Base-by-base conservation (phyloP, 2,888 invertebrate species). In the Proisotoma minuta region DNA sequence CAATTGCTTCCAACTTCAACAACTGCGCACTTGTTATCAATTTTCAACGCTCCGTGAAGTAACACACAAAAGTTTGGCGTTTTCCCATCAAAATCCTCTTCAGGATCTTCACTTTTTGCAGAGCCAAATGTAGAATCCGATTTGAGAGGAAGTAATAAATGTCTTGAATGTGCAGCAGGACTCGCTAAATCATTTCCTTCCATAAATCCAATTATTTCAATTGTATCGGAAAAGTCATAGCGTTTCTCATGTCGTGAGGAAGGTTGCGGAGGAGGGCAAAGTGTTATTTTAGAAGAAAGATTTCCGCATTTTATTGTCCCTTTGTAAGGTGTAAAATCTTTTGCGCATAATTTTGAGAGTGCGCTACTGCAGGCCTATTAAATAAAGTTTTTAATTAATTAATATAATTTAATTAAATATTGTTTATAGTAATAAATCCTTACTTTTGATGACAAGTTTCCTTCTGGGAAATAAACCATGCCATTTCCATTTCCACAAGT, bases 31-130 rank as follows among this genome's bases (percentile, higher is more conserved):
- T 94, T 89, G 73, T 89, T 88, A 80, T 95, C 95, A 5, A 43
- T 86, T 82, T 94, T 94, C 2, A 95, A 80, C 43, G 93, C 92
- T 2, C 94, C 96, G 76, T 97, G 96, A 1, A 97, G 82, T 15
- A 97, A 79, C 3, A 96, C 95, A 77, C 95, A 95, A 76, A 96
- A 91, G 1, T 92, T 92, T 0, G 96, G 89, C 50, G 84, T 82
- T 80, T 87, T 89, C 59, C 87, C 87, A 58, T 89, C 89, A 0
- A 80, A 78, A 62, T 78, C 78, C n/a, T 76, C 77, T 59, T 79
- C 78, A n/a, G 76, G 68, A 62, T 76, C 75, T 40, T 70, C 57
- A 39, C 18, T 58, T 10, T 50, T 50, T n/a, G 26, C 12, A 4
- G 23, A 10, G 18, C 22, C 4, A 50, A 24, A 50, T 50, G 50